Evolutionary conservation across 2,113 vertebrate species (phyloP).

Genomic region (Illadopsis cleaveri): DNA sequence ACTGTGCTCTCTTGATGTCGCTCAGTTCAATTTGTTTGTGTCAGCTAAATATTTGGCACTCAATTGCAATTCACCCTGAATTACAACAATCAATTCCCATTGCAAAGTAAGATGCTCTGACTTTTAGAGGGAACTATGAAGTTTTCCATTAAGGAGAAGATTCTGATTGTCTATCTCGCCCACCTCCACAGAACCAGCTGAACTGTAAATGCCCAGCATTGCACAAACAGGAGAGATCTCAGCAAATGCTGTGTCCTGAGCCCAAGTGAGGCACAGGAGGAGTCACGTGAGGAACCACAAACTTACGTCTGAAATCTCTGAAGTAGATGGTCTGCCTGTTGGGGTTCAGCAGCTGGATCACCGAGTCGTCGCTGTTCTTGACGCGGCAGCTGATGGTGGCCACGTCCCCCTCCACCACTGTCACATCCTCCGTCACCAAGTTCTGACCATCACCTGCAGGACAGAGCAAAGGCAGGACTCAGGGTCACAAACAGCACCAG

Average conservation of each 20-base stretch:
- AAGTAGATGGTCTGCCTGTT: conserved; percentile 96
- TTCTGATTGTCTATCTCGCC: conserved; percentile 76
- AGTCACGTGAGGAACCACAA: not conserved
- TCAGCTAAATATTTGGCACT: conserved; percentile 71
- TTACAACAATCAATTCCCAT: conserved; percentile 88
- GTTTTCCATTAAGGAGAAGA: conserved; percentile 84
- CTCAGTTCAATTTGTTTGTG: conserved; percentile 76
- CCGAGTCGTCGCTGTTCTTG: conserved; percentile 94
- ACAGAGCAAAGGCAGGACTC: not conserved
- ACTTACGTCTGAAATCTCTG: conserved; percentile 94
- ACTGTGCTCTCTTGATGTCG: not conserved
- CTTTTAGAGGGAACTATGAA: conserved; percentile 79
- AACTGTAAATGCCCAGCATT: not conserved
- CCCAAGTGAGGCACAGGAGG: not conserved
- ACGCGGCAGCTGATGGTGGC: conserved; percentile 86
- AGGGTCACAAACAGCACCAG: fast-evolving
- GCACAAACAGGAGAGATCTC: not conserved
- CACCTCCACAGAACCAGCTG: conserved; percentile 32
- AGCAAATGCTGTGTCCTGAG: not conserved
- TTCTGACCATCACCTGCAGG: conserved; percentile 86
- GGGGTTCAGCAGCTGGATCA: conserved; percentile 98
- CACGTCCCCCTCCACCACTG: conserved; percentile 82
- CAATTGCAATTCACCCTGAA: conserved; percentile 80
- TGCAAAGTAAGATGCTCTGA: conserved; percentile 77
- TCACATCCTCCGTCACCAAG: conserved; percentile 88